Conservation (phyloP, 2,113 vertebrate genomes). For the human region DNA sequence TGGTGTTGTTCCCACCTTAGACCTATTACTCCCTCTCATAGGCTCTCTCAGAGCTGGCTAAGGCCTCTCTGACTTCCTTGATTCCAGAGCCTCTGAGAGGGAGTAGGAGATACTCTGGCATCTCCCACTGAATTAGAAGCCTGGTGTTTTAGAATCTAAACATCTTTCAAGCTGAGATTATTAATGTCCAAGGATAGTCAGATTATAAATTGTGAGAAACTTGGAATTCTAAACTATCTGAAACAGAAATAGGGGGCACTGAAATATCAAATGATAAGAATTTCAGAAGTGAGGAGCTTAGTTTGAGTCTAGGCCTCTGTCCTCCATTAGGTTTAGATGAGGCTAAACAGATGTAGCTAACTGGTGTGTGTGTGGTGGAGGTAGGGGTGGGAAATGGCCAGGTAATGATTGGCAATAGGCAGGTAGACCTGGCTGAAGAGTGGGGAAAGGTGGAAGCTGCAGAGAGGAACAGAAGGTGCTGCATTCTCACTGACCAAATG, state of each 20-base stretch:
- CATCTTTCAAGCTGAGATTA: background rate
- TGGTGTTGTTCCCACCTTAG: accelerated
- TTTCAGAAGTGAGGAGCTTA: background rate
- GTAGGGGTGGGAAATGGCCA: background rate
- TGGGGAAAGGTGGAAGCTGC: too few species aligned
- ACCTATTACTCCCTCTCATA: background rate
- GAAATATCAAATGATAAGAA: background rate
- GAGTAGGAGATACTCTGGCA: background rate
- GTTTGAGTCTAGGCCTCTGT: background rate
- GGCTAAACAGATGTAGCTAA: background rate
- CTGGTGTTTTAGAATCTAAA: background rate
- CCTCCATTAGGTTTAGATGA: background rate
- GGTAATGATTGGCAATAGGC: background rate
- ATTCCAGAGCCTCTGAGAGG: background rate
- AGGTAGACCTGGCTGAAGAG: background rate
- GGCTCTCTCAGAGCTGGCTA: background rate
- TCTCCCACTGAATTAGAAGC: background rate
- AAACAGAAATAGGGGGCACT: background rate
- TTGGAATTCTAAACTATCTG: background rate
- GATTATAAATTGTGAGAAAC: background rate
- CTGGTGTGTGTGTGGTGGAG: accelerated
- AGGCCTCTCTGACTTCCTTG: background rate
- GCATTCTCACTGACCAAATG: background rate
- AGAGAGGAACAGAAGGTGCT: background rate
- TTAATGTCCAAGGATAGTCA: background rate